Evolutionary conservation across 2,113 vertebrate genomes (phyloP).

Genomic region (Tychaedon coryphoeus): DNA sequence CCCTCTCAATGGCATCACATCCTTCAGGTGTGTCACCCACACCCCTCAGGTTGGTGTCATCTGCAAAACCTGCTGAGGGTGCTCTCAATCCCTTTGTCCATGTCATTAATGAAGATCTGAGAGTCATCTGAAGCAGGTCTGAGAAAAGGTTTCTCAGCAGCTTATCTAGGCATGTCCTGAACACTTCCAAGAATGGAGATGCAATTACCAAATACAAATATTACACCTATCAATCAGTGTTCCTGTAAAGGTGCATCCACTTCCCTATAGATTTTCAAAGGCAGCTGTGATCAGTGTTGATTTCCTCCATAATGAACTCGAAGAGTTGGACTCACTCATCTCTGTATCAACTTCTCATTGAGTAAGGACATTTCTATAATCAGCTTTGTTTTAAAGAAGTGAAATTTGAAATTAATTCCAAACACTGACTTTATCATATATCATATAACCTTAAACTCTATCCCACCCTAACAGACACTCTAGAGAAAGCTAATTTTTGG

Average conservation of each 20-base stretch:
- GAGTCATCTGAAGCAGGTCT: not conserved
- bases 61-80: not conserved
- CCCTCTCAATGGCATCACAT: too few species aligned
- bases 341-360: not conserved
- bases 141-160: not conserved
- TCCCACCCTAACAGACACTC: not conserved
- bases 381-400: not conserved
- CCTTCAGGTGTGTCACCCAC: not conserved
- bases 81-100: too few species aligned
- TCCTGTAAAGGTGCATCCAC: not conserved
- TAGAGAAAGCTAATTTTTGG: not conserved
- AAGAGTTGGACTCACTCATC: not conserved
- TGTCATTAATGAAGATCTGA: not conserved
- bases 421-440: not conserved
- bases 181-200: not conserved
- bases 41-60: not conserved
- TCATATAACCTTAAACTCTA: not conserved
- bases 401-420: not conserved
- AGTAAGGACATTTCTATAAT: not conserved
- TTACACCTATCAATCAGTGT: not conserved
- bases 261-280: not conserved
- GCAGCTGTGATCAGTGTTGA: not conserved
- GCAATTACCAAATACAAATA: not conserved
- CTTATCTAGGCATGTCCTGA: not conserved
- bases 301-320: not conserved